Percentiles rank a stretch among this genome's conserved stretches.
phyloP scores from a whole-genome alignment of 2,797 vertebrate species.

The Sebastes goodei region DNA sequence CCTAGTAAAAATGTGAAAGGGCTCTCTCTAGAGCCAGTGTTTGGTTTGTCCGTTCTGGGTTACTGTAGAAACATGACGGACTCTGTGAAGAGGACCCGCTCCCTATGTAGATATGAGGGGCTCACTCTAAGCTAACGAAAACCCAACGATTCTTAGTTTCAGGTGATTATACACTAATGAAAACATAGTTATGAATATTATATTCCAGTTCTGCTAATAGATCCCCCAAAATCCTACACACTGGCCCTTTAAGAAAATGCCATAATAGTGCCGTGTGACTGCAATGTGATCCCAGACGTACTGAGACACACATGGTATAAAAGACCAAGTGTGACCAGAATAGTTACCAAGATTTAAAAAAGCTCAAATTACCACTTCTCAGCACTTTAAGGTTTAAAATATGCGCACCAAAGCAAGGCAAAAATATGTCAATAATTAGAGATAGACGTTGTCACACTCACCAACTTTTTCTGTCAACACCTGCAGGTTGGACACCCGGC shows the following conservation, averaged over 20 bases:
- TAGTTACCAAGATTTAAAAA: background rate
- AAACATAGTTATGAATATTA: too few relatives aligned
- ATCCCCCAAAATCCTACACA: too few relatives aligned
- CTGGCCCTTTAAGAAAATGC: background rate
- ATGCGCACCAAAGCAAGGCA: background rate
- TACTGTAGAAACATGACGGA: too few relatives aligned
- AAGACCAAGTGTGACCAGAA: background rate
- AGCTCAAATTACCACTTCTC: background rate
- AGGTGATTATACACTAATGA: too few relatives aligned
- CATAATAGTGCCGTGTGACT: background rate
- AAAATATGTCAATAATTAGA: background rate
- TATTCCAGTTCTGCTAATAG: too few relatives aligned
- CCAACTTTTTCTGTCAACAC: conserved; percentile 85
- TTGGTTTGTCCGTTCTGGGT: too few relatives aligned
- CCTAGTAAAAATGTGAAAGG: too few relatives aligned
- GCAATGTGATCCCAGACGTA: background rate
- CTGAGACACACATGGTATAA: background rate
- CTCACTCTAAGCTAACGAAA: too few relatives aligned
- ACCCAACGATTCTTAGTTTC: too few relatives aligned
- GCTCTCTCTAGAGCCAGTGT: too few relatives aligned
- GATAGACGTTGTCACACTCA: conserved; percentile 55
- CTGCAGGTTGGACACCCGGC: conserved; percentile 84
- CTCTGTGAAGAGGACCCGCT: too few relatives aligned
- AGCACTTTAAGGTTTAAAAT: background rate
- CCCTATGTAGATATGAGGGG: too few relatives aligned